Conservation (phyloP, 2,797 vertebrate species). For the Astyanax mexicanus region DNA sequence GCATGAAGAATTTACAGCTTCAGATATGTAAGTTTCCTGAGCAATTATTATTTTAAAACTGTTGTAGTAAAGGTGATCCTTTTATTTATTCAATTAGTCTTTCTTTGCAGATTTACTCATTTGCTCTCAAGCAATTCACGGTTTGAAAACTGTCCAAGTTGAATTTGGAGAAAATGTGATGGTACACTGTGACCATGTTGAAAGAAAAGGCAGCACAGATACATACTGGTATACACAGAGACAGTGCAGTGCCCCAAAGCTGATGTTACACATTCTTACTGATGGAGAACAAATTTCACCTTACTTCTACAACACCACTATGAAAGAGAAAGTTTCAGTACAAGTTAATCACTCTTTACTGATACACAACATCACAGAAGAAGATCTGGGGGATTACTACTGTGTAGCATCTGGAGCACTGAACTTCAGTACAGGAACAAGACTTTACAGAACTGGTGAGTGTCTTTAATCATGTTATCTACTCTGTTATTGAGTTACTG, state of each 20-base stretch:
- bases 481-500: too few species aligned
- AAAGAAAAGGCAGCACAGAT: background rate
- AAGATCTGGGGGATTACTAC: constrained; percentile 15
- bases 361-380: background rate
- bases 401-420: background rate
- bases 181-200: background rate
- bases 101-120: background rate
- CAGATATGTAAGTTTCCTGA: background rate
- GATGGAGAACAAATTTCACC: rapidly evolving
- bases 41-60: too few species aligned
- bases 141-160: background rate
- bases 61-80: too few species aligned
- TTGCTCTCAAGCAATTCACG: background rate
- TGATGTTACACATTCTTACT: background rate
- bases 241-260: background rate
- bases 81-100: background rate
- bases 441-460: background rate
- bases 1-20: background rate
- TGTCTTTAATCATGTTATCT: background rate
- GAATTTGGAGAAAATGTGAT: background rate
- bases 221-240: background rate
- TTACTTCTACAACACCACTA: background rate
- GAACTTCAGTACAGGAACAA: too few species aligned
- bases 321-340: background rate
- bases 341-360: background rate